Conservation (phyloP, 2,888 invertebrate genomes). For the Nemurella pictetii region DNA sequence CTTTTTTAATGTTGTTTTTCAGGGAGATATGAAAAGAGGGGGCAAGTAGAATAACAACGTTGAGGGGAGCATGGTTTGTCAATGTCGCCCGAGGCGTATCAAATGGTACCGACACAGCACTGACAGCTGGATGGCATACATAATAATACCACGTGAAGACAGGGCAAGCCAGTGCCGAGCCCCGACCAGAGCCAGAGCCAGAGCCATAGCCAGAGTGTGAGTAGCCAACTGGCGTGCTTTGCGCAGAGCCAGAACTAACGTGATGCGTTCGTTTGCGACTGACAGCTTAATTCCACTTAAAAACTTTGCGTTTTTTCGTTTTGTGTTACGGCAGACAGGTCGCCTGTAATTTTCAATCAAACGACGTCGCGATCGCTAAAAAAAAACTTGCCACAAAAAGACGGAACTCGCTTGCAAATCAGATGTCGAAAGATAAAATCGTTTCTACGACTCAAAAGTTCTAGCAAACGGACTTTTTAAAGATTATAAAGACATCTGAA, state of each 20-base stretch:
- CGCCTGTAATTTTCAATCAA: not conserved
- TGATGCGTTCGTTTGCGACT: not conserved
- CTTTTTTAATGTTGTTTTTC: slow-evolving; percentile 18
- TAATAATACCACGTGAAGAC: slow-evolving; percentile 9
- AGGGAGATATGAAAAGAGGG: slow-evolving; percentile 13
- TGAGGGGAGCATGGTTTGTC: not conserved
- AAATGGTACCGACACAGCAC: slow-evolving; percentile 1
- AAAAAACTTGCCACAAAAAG: not conserved
- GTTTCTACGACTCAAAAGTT: not conserved
- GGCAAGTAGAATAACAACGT: slow-evolving; percentile 22
- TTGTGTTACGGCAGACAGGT: not conserved
- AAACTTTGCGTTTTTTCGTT: not conserved
- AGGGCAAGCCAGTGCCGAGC: not conserved
- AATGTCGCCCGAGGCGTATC: slow-evolving; percentile 16
- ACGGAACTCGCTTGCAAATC: not conserved
- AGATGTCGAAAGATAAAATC: not conserved
- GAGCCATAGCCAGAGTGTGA: not conserved
- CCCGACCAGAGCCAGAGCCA: too few relatives aligned
- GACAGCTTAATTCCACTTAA: not conserved
- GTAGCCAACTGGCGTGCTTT: not conserved
- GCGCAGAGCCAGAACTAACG: not conserved
- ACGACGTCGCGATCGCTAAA: not conserved
- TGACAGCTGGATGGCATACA: not conserved
- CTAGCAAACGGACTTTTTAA: too few relatives aligned
- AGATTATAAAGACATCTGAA: too few relatives aligned